Evolutionary conservation across 1,140 invertebrate genomes (phyloP).

Genomic region (Mercenaria mercenaria): DNA sequence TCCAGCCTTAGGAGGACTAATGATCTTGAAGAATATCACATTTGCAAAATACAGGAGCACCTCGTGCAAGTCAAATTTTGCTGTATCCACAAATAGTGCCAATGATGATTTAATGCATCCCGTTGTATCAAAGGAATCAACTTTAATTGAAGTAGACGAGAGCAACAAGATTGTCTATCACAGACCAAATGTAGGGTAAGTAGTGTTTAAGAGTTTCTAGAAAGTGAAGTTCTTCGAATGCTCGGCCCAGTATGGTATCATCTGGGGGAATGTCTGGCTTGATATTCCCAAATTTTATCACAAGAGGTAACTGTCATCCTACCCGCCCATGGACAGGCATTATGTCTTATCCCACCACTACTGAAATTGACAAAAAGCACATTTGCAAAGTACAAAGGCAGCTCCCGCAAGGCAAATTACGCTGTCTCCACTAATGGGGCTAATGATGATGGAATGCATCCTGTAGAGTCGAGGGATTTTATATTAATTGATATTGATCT

Average conservation of each 20-base stretch:
- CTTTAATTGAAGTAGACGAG: conserved; percentile 67
- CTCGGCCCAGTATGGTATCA: background rate
- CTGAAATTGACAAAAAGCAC: background rate
- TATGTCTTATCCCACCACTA: too few species aligned
- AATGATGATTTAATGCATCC: conserved; percentile 81
- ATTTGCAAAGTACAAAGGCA: conserved; percentile 43
- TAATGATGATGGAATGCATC: conserved; percentile 79
- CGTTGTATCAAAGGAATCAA: conserved; percentile 51
- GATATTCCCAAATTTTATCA: too few species aligned
- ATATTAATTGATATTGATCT: conserved; percentile 68
- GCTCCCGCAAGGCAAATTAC: conserved; percentile 64
- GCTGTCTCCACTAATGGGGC: conserved; percentile 72
- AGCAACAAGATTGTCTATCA: conserved; percentile 74
- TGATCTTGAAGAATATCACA: background rate
- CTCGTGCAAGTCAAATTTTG: conserved; percentile 68
- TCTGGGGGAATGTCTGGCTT: too few species aligned
- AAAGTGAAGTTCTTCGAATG: background rate
- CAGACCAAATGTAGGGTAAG: conserved; percentile 77
- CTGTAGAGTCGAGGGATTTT: conserved; percentile 60
- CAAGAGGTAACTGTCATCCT: too few species aligned
- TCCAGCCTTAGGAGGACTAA: conserved; percentile 40
- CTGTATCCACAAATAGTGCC: conserved; percentile 70
- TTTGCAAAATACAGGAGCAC: conserved; percentile 43
- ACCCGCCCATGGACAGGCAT: too few species aligned
- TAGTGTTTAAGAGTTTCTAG: background rate